Conservation (phyloP, 2,888 invertebrate genomes). For the Hydropsyche betteni region DNA sequence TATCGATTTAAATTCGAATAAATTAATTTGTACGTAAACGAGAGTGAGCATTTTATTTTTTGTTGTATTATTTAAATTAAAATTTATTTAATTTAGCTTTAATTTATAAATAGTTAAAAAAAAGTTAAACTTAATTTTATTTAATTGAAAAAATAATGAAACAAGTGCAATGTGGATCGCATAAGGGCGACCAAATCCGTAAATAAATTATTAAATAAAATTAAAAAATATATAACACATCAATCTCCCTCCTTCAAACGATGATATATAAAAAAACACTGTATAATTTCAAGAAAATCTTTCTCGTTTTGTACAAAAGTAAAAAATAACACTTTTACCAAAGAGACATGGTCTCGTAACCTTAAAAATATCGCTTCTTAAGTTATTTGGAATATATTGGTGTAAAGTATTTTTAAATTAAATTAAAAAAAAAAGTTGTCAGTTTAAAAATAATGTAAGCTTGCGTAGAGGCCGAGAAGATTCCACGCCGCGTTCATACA, state of each 20-base stretch:
- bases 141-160: constrained; percentile 31
- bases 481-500: constrained; percentile 26
- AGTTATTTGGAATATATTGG: constrained; percentile 45
- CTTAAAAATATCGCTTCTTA: constrained; percentile 56
- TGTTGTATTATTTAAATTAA: constrained; percentile 47
- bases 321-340: constrained; percentile 65
- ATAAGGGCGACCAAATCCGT: constrained; percentile 10
- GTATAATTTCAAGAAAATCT: constrained; percentile 54
- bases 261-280: neutral
- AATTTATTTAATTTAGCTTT: constrained; percentile 39
- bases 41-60: constrained; percentile 51
- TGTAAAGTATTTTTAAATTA: constrained; percentile 48
- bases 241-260: constrained; percentile 10
- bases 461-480: constrained; percentile 44
- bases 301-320: constrained; percentile 62
- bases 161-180: constrained; percentile 50
- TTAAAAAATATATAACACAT: neutral
- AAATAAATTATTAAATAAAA: constrained; percentile 22
- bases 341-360: constrained; percentile 70
- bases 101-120: constrained; percentile 33
- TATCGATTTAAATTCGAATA: constrained; percentile 50
- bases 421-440: constrained; percentile 32
- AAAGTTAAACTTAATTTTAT: constrained; percentile 40
- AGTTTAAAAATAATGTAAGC: constrained; percentile 39
- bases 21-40: constrained; percentile 46